Percentiles rank a stretch among this genome's conserved stretches.
These are phyloP conservation scores for Suricata suricatta DNA, from an alignment of 2,113 vertebrate genomes.

Conservation along the genomic window DNA sequence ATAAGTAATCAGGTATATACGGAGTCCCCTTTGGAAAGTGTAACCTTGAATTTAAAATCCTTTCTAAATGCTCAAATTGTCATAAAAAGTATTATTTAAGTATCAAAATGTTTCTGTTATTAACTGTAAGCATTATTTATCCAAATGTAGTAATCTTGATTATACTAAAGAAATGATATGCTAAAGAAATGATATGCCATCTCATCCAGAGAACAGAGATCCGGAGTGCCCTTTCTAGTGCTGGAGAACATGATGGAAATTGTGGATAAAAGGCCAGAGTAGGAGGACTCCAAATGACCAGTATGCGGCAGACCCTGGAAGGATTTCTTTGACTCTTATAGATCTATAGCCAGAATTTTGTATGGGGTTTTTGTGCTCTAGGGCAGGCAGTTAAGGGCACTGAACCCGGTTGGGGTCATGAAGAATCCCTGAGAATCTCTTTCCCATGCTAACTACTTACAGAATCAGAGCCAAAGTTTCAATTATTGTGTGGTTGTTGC, in stretches of 20 bases:
- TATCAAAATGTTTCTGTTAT: background rate
- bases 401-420: background rate
- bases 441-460: background rate
- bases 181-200: background rate
- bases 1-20: background rate
- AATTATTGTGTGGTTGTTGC: constrained; percentile 40
- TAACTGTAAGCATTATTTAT: background rate
- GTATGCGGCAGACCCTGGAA: background rate
- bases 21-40: background rate
- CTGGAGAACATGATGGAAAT: background rate
- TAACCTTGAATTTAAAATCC: background rate
- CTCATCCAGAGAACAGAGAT: background rate
- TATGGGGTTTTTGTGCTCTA: background rate
- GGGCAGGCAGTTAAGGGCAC: background rate
- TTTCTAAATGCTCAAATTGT: background rate
- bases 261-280: background rate
- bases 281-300: background rate
- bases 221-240: background rate
- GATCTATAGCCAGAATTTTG: background rate
- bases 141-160: background rate
- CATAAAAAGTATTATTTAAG: background rate
- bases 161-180: background rate
- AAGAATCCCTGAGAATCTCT: constrained; percentile 22
- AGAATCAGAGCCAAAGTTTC: constrained; percentile 27
- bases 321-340: background rate